Conservation (phyloP, 2,113 vertebrate genomes). For the Xiphophorus couchianus region DNA sequence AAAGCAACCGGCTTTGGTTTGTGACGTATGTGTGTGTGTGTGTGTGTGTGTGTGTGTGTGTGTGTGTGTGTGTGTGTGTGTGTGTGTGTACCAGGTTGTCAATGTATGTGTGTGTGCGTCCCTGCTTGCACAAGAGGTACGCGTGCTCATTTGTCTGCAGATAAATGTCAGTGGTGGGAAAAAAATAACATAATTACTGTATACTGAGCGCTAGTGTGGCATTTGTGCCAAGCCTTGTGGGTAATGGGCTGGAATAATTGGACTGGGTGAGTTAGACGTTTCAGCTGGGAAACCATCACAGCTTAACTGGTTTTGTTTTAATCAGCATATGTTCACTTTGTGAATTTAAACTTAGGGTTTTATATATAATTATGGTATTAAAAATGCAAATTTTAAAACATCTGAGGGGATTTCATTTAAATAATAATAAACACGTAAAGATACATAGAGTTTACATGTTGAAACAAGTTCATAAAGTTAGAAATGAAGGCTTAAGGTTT, state of each 20-base stretch:
- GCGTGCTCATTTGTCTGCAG: slow-evolving; percentile 14
- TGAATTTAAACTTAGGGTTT: background rate
- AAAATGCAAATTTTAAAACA: too few relatives aligned
- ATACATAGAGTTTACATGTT: too few relatives aligned
- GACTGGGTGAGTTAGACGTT: slow-evolving; percentile 48
- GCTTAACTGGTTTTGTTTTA: slow-evolving; percentile 17
- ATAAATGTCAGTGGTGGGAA: slow-evolving; percentile 71
- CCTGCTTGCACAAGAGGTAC: background rate
- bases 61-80: slow-evolving; percentile 4
- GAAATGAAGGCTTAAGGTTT: background rate
- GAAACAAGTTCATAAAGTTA: background rate
- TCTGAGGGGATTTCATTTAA: too few relatives aligned
- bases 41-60: background rate
- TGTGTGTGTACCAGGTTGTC: background rate
- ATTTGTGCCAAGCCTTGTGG: slow-evolving; percentile 67
- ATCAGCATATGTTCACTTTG: background rate
- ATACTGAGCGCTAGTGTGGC: slow-evolving; percentile 56
- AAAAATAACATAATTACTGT: slow-evolving; percentile 59
- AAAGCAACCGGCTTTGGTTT: background rate
- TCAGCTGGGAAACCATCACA: slow-evolving; percentile 39
- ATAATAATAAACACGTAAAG: too few relatives aligned
- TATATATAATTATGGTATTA: background rate
- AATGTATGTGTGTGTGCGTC: background rate
- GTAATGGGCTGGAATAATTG: slow-evolving; percentile 74
- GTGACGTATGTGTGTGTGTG: background rate